Evolutionary conservation across 2,113 vertebrate species (phyloP).

Genomic region (Rutilus rutilus): DNA sequence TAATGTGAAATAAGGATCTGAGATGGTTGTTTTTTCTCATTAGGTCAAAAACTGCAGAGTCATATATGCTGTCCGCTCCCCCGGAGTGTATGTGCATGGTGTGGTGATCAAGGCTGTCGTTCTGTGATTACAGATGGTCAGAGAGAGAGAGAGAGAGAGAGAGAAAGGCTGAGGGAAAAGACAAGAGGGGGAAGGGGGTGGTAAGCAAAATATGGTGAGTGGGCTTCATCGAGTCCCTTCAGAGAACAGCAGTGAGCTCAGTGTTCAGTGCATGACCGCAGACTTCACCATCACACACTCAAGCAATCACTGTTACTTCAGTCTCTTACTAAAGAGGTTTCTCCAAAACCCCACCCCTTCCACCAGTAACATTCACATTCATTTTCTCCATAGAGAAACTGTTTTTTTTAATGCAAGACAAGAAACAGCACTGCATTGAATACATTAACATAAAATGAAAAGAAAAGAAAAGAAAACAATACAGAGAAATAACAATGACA

Average conservation of each 20-base stretch:
- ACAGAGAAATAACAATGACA: no score
- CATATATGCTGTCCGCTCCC: slow-evolving; percentile 16
- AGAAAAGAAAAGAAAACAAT: no score
- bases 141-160: slow-evolving; percentile 17
- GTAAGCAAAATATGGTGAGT: background rate
- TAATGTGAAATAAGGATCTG: background rate
- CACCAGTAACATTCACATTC: background rate
- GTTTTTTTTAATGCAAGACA: no score
- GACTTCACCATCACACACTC: slow-evolving; percentile 29
- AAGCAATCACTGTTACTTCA: slow-evolving; percentile 3
- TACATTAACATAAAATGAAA: no score
- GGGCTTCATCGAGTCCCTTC: slow-evolving; percentile 10
- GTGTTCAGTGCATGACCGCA: background rate
- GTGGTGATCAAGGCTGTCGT: slow-evolving; percentile 17
- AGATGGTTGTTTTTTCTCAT: background rate
- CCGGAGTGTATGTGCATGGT: background rate
- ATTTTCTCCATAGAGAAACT: no score
- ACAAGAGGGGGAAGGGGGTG: background rate
- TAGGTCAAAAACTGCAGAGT: slow-evolving; percentile 15
- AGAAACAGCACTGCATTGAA: no score
- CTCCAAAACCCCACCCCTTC: background rate
- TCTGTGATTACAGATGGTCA: slow-evolving; percentile 27
- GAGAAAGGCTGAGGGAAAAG: background rate
- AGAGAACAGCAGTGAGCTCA: slow-evolving; percentile 14
- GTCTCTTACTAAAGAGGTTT: slow-evolving; percentile 13